These are phyloP conservation scores for Phrynocephalus forsythii DNA, from an alignment of 2,797 vertebrate genomes.

Conservation along the genomic window DNA sequence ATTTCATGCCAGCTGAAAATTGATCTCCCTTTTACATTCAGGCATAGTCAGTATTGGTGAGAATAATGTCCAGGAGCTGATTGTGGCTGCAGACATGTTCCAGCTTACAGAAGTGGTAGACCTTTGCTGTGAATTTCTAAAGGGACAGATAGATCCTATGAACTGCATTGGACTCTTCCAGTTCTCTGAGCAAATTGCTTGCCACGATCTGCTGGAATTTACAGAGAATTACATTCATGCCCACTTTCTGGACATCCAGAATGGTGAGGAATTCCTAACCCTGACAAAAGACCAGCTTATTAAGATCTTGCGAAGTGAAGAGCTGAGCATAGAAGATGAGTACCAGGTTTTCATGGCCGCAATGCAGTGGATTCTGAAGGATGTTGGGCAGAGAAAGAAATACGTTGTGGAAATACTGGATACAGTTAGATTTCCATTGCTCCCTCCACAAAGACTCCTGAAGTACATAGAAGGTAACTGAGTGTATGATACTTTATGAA, in stretches of 20 bases:
- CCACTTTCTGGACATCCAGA: slow-evolving; percentile 92
- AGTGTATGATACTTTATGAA: background rate
- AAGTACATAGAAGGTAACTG: slow-evolving; percentile 94
- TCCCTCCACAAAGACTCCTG: slow-evolving; percentile 93
- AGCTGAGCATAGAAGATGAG: slow-evolving; percentile 96
- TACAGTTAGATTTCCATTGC: slow-evolving; percentile 91
- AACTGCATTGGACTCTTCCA: slow-evolving; percentile 97
- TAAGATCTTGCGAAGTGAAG: slow-evolving; percentile 91
- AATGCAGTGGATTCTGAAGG: slow-evolving; percentile 95
- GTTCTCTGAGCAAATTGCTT: slow-evolving; percentile 95
- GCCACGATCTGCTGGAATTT: slow-evolving; percentile 90
- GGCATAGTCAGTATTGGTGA: slow-evolving; percentile 88
- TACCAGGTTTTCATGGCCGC: slow-evolving; percentile 95
- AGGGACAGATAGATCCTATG: slow-evolving; percentile 90
- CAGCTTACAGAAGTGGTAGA: slow-evolving; percentile 93
- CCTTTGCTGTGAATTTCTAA: slow-evolving; percentile 94
- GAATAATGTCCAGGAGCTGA: slow-evolving; percentile 94
- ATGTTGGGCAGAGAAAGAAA: slow-evolving; percentile 90
- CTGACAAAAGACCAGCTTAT: slow-evolving; percentile 92
- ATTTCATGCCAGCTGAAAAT: slow-evolving; percentile 14
- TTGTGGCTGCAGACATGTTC: slow-evolving; percentile 96
- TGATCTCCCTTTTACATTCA: slow-evolving; percentile 62
- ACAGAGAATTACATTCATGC: slow-evolving; percentile 94
- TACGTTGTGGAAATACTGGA: slow-evolving; percentile 92
- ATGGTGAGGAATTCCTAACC: slow-evolving; percentile 88